Base-by-base conservation (phyloP, 2,888 invertebrate genomes). In the Physocephala rufipes region DNA sequence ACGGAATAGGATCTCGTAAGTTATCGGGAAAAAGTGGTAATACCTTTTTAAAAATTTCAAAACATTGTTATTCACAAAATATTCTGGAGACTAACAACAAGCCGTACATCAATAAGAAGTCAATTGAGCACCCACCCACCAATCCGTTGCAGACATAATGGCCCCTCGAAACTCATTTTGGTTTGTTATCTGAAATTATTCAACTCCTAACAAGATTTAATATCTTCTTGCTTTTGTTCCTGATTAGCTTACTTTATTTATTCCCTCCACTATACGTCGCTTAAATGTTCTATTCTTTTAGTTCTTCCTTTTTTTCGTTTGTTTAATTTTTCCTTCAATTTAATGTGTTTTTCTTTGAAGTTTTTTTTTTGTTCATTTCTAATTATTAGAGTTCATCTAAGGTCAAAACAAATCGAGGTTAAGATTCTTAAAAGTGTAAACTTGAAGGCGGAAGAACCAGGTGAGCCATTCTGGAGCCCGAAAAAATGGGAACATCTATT, bases 401-500 rank as follows among this genome's bases (percentile, higher is more conserved):
- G 24, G 28, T 21, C 16, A 58, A 28, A 45, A 16, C 45, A 58
- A 67, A 3, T 47, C 15, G 47, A 19, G 12, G 7, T 13, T n/a
- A 21, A 24, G 21, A 68, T 19, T 21, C 28, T 28, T 51, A 62
- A 68, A 62, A 68, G 51, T 49, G 47, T n/a, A 62, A 51, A 36
- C 51, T 30, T 49, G 7, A 19, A 59, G 36, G 51, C 19, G 16
- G 9, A 62, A 24, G 51, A 49, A 30, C 36, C 66, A 30, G 62
- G n/a, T n/a, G 68, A 68, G 81, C 80, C 81, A 78, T 73, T 74
- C 74, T 75, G 80, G 80, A 80, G 80, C 79, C 79, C 30, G 61
- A 51, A 47, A n/a, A 26, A 24, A 24, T 58, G 24, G n/a, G n/a
- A 26, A 24, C 9, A 36, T 36, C 36, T 36, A 7, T 36, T 9